phyloP scores from a whole-genome alignment of 1,140 invertebrate genomes.

The Aleiodes sp. region DNA sequence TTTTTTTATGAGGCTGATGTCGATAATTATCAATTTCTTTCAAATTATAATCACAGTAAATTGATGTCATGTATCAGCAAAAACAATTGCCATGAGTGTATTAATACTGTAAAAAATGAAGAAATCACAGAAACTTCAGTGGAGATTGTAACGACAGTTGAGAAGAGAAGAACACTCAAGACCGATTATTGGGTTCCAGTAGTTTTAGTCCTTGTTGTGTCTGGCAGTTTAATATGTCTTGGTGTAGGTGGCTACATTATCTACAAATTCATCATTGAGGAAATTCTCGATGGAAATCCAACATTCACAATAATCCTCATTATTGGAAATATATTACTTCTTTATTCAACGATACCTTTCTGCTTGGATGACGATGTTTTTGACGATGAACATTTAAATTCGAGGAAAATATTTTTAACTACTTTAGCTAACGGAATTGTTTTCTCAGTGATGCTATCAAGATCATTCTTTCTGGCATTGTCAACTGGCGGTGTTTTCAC shows the following conservation, averaged over 20 bases:
- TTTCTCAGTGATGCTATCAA: slow-evolving; percentile 69
- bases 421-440: slow-evolving; percentile 66
- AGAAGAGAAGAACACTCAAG: slow-evolving; percentile 46
- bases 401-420: slow-evolving; percentile 66
- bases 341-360: slow-evolving; percentile 67
- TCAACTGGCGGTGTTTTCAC: slow-evolving; percentile 69
- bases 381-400: slow-evolving; percentile 56
- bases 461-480: slow-evolving; percentile 69
- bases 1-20: slow-evolving; percentile 43
- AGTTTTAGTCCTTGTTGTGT: slow-evolving; percentile 60
- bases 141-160: background rate
- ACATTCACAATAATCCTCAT: slow-evolving; percentile 66
- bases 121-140: background rate
- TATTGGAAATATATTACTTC: slow-evolving; percentile 64
- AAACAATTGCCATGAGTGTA: slow-evolving; percentile 49
- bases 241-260: slow-evolving; percentile 66
- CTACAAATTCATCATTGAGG: slow-evolving; percentile 64
- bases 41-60: slow-evolving; percentile 35
- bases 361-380: slow-evolving; percentile 60
- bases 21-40: slow-evolving; percentile 30
- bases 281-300: slow-evolving; percentile 69
- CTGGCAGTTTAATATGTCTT: slow-evolving; percentile 62
- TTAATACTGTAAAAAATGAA: slow-evolving; percentile 45
- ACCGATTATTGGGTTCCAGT: slow-evolving; percentile 63
- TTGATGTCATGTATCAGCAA: slow-evolving; percentile 49